A percentile compares a stretch with the other conserved stretches of the same genome.
Evolutionary conservation across 1,140 invertebrate genomes (phyloP).

Genomic region (Cydia splendana): DNA sequence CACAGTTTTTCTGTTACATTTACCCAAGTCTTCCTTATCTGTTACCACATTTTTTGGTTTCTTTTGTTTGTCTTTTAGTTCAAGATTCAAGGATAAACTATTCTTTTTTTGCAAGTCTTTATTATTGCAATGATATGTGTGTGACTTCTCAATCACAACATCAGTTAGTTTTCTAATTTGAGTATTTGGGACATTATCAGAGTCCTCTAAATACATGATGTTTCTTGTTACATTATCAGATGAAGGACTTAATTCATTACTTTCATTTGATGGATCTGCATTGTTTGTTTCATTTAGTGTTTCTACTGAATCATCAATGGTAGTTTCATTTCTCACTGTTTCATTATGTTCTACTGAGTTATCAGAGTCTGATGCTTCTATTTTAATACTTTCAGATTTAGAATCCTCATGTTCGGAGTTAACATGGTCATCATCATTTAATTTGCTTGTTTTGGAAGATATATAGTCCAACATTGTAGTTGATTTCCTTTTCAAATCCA

Average conservation of each 20-base stretch:
- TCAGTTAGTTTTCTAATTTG: slow-evolving; percentile 68
- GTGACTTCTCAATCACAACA: slow-evolving; percentile 58
- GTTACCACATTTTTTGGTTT: slow-evolving; percentile 57
- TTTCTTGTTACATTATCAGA: slow-evolving; percentile 43
- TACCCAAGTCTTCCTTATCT: slow-evolving; percentile 68
- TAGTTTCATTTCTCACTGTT: slow-evolving; percentile 18
- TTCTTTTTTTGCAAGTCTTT: slow-evolving; percentile 45
- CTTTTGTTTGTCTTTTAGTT: slow-evolving; percentile 34
- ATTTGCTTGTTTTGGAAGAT: slow-evolving; percentile 51
- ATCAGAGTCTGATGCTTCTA: slow-evolving; percentile 16
- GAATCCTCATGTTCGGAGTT: slow-evolving; percentile 31
- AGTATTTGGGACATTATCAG: slow-evolving; percentile 63
- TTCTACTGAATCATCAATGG: slow-evolving; percentile 2
- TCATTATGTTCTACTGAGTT: slow-evolving; percentile 2
- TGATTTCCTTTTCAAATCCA: slow-evolving; percentile 69
- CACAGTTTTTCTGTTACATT: slow-evolving; percentile 58
- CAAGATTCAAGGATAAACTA: slow-evolving; percentile 32
- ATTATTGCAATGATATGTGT: slow-evolving; percentile 60
- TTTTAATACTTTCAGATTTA: slow-evolving; percentile 40
- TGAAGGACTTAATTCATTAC: slow-evolving; percentile 4
- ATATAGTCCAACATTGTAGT: slow-evolving; percentile 60
- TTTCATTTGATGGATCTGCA: not conserved
- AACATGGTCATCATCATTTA: slow-evolving; percentile 34
- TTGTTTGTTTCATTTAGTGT: not conserved
- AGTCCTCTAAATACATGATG: slow-evolving; percentile 65